Evolutionary conservation across 1,140 invertebrate species (phyloP).

Genomic region (Cepaea nemoralis): DNA sequence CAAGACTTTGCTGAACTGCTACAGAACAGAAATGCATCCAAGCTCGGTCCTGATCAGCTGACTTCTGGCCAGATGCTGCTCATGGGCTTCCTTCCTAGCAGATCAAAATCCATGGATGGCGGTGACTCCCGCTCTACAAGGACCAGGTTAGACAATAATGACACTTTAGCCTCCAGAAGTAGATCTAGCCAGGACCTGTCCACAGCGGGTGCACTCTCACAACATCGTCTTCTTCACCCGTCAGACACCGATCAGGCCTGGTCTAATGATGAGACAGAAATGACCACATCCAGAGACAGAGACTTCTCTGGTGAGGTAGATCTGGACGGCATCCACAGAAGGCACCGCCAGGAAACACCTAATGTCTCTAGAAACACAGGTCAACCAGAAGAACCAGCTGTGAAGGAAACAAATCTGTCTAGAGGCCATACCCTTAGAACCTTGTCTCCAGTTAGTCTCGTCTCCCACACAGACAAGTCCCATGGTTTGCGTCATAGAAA

Average conservation of each 20-base stretch:
- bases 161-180: neutral
- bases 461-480: neutral
- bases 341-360: too few relatives aligned
- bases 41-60: slow-evolving; percentile 67
- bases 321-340: neutral
- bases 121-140: neutral
- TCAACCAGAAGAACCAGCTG: neutral
- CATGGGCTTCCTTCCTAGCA: slow-evolving; percentile 88
- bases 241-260: neutral
- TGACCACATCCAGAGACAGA: neutral
- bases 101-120: slow-evolving; percentile 1
- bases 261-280: neutral
- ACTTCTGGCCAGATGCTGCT: slow-evolving; percentile 85
- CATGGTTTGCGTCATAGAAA: neutral
- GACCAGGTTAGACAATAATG: neutral
- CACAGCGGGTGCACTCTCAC: neutral
- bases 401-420: neutral
- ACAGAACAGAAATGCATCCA: slow-evolving; percentile 47
- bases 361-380: too few relatives aligned
- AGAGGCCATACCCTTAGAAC: neutral
- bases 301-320: neutral
- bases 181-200: neutral
- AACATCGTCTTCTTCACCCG: neutral
- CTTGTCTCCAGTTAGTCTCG: neutral
- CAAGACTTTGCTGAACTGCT: slow-evolving; percentile 60